phyloP scores from a whole-genome alignment of 2,888 invertebrate genomes.

The Heterodera filipjevi region DNA sequence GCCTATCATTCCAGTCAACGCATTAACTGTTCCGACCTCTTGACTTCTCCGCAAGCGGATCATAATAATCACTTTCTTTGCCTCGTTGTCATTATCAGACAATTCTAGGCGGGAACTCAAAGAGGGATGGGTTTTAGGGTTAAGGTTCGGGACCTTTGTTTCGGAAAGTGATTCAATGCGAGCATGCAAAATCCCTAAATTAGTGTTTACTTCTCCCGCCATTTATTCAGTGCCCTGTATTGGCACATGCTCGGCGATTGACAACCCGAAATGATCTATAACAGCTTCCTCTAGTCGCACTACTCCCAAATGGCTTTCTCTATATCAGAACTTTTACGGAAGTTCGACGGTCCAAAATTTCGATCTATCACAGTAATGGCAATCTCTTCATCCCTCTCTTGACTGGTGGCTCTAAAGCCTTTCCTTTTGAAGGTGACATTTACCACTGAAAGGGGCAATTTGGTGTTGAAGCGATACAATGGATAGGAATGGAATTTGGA shows the following conservation, averaged over 20 bases:
- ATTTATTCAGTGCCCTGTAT: background rate
- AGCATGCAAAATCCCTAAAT: background rate
- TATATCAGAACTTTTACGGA: background rate
- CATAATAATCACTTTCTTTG: too few species aligned
- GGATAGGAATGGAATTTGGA: background rate
- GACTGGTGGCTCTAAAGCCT: slow-evolving; percentile 4
- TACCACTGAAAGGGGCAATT: background rate
- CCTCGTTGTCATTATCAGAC: too few species aligned
- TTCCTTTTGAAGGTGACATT: background rate
- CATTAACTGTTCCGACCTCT: background rate
- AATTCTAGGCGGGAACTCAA: too few species aligned
- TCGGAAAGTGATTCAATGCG: too few species aligned
- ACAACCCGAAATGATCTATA: background rate
- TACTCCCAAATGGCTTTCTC: background rate
- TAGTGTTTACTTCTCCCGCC: background rate
- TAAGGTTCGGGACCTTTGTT: too few species aligned
- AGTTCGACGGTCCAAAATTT: background rate
- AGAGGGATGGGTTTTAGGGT: too few species aligned
- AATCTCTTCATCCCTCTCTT: background rate
- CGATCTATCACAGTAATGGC: background rate
- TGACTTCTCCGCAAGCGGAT: too few species aligned
- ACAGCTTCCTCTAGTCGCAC: background rate
- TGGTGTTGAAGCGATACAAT: background rate
- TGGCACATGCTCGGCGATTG: background rate
- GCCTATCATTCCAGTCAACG: background rate